Evolutionary conservation across 37 sponge, comb jelly and placozoan genomes (phyloP).

Genomic region (Theonella swinhoei): DNA sequence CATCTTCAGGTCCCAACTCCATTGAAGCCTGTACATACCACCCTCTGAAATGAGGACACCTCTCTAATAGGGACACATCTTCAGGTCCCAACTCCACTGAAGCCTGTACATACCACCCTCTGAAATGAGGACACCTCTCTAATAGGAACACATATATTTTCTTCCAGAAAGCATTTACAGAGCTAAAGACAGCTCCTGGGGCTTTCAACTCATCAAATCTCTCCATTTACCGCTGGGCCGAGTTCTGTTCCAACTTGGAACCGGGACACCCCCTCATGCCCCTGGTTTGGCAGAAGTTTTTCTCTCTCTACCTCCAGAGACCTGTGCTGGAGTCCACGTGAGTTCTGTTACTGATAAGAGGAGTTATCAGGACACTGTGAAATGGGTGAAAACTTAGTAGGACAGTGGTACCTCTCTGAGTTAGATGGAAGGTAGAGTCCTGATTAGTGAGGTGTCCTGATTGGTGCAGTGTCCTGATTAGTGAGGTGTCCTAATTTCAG

Average conservation of each 20-base stretch:
- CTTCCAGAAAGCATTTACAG: slow-evolving; percentile 49
- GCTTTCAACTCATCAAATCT: slow-evolving; percentile 54
- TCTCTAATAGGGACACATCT: no score
- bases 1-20: no score
- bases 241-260: slow-evolving; percentile 61
- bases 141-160: no score
- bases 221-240: slow-evolving; percentile 89
- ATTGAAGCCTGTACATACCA: no score
- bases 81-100: no score
- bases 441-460: no score
- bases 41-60: no score
- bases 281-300: slow-evolving; percentile 87
- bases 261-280: slow-evolving; percentile 69
- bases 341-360: neutral
- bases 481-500: no score
- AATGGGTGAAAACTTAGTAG: no score
- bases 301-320: slow-evolving; percentile 85
- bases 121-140: no score
- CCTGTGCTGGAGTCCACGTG: slow-evolving; percentile 50
- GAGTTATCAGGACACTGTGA: neutral
- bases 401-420: neutral
- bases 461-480: no score
- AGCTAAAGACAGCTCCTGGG: slow-evolving; percentile 13
- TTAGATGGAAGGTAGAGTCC: neutral
- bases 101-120: no score